These are phyloP conservation scores for Semnopithecus entellus DNA, from an alignment of 2,113 vertebrate species.

Conservation along the genomic window DNA sequence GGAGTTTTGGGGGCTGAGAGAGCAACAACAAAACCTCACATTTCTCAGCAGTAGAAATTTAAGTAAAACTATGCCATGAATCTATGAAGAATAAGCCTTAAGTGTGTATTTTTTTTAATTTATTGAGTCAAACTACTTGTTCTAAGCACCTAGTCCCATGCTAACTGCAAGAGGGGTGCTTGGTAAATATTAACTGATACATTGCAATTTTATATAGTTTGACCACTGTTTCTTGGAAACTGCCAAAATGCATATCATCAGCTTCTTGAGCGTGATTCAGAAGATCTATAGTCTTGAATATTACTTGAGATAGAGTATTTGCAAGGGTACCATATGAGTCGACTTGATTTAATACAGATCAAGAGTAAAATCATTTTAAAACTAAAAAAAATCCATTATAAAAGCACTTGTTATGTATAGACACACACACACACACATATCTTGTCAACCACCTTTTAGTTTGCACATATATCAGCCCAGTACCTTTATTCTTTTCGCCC, in stretches of 20 bases:
- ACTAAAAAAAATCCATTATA: not conserved
- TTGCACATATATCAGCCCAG: not conserved
- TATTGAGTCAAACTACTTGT: not conserved
- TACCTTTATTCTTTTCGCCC: not conserved
- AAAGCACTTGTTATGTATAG: not conserved
- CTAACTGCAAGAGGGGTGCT: not conserved
- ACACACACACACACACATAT: too few species aligned
- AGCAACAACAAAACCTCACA: constrained; percentile 62
- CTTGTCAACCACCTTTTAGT: not conserved
- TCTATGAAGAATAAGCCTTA: not conserved
- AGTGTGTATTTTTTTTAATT: too few species aligned
- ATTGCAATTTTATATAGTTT: not conserved
- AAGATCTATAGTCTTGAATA: not conserved
- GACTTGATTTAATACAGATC: not conserved
- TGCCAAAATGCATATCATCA: not conserved
- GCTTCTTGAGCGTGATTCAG: not conserved
- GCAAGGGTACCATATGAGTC: not conserved
- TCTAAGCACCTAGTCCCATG: not conserved
- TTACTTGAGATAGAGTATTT: not conserved
- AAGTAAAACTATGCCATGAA: not conserved
- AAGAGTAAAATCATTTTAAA: not conserved
- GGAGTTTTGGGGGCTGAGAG: constrained; percentile 90
- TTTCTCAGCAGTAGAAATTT: constrained; percentile 67
- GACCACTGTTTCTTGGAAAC: not conserved
- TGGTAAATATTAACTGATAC: too few species aligned